Conservation (phyloP, 2,113 vertebrate genomes). For the Spilogale gracilis region DNA sequence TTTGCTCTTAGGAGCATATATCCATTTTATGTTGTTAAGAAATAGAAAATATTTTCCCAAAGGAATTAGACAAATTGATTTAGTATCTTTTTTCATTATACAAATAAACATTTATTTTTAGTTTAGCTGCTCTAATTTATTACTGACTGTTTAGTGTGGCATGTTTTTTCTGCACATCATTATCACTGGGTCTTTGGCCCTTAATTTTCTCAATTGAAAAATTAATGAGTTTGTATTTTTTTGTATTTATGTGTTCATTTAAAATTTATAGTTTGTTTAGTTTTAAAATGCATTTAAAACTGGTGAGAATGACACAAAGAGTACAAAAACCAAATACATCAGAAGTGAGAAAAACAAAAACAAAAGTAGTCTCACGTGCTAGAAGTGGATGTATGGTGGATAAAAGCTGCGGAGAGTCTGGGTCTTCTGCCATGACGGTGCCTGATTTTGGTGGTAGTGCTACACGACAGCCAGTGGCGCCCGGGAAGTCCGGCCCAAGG, state of each 20-base stretch:
- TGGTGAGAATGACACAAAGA: neutral
- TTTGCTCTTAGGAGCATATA: neutral
- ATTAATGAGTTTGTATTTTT: slow-evolving; percentile 50
- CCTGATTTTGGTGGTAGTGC: neutral
- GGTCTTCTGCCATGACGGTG: neutral
- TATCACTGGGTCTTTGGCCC: neutral
- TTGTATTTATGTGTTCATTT: slow-evolving; percentile 43
- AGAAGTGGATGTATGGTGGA: neutral
- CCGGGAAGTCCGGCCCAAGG: neutral
- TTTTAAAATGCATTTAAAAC: slow-evolving; percentile 23
- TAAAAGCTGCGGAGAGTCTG: rapidly evolving
- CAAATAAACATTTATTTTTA: slow-evolving; percentile 29
- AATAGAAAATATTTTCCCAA: neutral
- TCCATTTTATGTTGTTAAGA: slow-evolving; percentile 21
- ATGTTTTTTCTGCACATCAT: neutral
- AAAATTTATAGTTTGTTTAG: slow-evolving; percentile 28
- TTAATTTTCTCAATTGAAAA: slow-evolving; percentile 59
- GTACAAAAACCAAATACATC: neutral
- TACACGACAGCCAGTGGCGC: neutral
- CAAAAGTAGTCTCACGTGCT: neutral
- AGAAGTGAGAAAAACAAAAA: neutral
- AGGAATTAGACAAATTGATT: slow-evolving; percentile 43
- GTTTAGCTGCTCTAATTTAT: neutral
- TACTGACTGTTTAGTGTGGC: neutral
- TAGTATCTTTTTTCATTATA: neutral